These are phyloP conservation scores for Wasmannia auropunctata DNA, from an alignment of 1,140 invertebrate species.

Conservation along the genomic window DNA sequence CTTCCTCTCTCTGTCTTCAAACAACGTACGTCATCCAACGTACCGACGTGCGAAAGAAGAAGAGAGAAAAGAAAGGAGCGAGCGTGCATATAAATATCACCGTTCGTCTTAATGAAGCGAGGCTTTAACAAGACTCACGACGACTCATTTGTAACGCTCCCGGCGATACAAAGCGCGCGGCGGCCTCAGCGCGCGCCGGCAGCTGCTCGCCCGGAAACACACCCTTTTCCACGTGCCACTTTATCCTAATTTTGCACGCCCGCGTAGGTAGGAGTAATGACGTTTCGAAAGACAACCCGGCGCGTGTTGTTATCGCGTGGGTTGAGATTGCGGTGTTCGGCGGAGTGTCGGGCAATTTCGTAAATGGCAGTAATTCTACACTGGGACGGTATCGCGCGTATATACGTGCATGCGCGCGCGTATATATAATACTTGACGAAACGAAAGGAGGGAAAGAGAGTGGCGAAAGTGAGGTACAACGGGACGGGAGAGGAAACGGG, in stretches of 20 bases:
- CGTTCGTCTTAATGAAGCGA: not conserved
- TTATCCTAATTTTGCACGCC: slow-evolving; percentile 45
- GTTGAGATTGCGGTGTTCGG: not conserved
- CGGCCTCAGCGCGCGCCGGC: too few species aligned
- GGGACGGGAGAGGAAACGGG: not conserved
- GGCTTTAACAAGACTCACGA: not conserved
- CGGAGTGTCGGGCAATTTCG: slow-evolving; percentile 1
- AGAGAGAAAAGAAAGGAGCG: not conserved
- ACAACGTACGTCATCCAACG: not conserved
- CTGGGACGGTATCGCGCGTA: too few species aligned
- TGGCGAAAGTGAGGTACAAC: too few species aligned
- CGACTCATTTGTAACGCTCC: not conserved
- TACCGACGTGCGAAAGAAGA: not conserved
- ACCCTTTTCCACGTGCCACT: slow-evolving; percentile 14
- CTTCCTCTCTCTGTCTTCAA: not conserved
- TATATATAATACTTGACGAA: not conserved
- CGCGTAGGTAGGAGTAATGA: slow-evolving; percentile 42
- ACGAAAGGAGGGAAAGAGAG: not conserved
- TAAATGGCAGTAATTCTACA: not conserved
- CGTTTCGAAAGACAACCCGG: slow-evolving; percentile 3
- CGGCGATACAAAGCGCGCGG: not conserved
- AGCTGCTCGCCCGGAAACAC: not conserved
- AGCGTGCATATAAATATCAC: not conserved
- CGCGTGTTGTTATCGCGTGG: slow-evolving; percentile 20
- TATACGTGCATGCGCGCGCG: not conserved